These are phyloP conservation scores for Ceratitis capitata DNA, from an alignment of 1,140 invertebrate species.

Conservation along the genomic window DNA sequence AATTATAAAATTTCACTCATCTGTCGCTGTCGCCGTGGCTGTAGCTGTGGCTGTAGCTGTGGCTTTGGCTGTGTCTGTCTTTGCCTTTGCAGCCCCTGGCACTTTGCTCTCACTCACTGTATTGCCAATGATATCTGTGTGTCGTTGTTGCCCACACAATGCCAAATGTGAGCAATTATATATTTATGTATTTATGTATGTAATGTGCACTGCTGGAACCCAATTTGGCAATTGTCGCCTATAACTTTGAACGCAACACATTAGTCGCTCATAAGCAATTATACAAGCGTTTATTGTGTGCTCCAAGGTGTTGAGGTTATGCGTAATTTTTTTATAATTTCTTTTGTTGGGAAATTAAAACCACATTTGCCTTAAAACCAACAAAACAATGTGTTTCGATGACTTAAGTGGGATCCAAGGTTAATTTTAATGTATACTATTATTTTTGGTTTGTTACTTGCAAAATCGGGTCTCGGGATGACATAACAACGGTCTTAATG, in stretches of 20 bases:
- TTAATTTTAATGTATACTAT: too few species aligned
- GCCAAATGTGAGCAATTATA: neutral
- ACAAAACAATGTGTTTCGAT: too few species aligned
- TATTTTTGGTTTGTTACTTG: too few species aligned
- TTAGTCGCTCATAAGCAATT: neutral
- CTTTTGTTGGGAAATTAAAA: conserved; percentile 23
- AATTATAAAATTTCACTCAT: conserved; percentile 32
- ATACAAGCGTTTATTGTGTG: neutral
- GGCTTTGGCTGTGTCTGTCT: too few species aligned
- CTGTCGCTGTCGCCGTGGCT: too few species aligned
- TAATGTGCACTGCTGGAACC: neutral
- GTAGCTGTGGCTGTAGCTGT: too few species aligned
- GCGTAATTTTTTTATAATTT: too few species aligned
- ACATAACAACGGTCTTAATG: too few species aligned
- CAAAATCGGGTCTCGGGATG: too few species aligned
- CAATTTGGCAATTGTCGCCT: neutral
- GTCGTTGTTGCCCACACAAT: neutral
- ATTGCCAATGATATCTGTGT: neutral
- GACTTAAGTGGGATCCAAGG: too few species aligned
- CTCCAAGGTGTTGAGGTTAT: neutral
- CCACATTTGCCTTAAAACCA: neutral
- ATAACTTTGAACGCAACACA: neutral
- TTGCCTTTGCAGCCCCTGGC: neutral
- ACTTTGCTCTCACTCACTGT: neutral
- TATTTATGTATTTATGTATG: neutral